phyloP scores from a whole-genome alignment of 2,797 vertebrate species.

The Paedocypris micromegethes region DNA sequence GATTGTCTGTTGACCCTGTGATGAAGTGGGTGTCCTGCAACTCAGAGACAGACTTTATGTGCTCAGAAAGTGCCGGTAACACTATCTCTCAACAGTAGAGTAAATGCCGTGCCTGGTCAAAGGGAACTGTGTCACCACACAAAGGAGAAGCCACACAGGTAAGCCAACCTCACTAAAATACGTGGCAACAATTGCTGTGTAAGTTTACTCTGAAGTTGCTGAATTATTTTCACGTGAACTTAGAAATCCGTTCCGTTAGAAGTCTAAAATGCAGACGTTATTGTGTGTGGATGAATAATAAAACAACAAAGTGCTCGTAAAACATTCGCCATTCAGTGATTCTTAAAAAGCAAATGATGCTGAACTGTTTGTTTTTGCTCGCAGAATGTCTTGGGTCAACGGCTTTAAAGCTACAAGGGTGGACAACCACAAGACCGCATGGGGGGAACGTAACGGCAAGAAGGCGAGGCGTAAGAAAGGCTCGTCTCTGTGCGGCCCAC shows the following conservation, averaged over 20 bases:
- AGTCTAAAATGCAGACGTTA: neutral
- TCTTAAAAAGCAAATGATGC: neutral
- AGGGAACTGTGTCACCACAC: conserved; percentile 57
- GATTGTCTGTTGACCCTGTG: conserved; percentile 36
- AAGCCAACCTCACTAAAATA: conserved; percentile 37
- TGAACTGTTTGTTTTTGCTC: neutral
- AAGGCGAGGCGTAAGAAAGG: conserved; percentile 74
- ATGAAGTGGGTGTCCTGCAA: conserved; percentile 51
- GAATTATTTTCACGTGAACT: neutral
- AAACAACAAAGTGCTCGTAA: no score
- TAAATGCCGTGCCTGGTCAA: conserved; percentile 66
- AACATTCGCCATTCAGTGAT: neutral
- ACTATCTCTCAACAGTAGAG: conserved; percentile 62
- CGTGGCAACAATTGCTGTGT: conserved; percentile 8
- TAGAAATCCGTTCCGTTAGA: neutral
- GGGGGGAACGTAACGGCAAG: conserved; percentile 93
- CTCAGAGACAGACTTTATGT: conserved; percentile 44
- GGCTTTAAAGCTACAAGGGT: conserved; percentile 84
- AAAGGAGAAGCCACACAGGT: conserved; percentile 66
- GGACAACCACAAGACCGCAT: conserved; percentile 88
- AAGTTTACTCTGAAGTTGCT: conserved; percentile 15
- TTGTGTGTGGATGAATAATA: no score
- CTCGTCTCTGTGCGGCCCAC: conserved; percentile 79
- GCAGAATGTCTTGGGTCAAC: conserved; percentile 96
- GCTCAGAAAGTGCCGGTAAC: conserved; percentile 48